Evolutionary conservation across 1,140 invertebrate species (phyloP).

Genomic region (Whitmania pigra): DNA sequence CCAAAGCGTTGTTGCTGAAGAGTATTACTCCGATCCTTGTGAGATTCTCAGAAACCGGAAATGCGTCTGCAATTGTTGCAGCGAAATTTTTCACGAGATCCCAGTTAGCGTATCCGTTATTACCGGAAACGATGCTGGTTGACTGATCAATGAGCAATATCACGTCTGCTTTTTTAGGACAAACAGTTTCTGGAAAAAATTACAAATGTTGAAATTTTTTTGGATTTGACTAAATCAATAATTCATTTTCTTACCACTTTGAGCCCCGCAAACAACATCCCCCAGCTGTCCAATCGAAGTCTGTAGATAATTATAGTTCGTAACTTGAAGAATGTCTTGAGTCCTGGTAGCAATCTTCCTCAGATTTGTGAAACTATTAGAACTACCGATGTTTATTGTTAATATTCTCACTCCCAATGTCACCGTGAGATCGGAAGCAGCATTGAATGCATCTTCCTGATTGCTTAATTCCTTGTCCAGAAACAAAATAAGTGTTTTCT

Average conservation of each 20-base stretch:
- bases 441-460: neutral
- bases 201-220: no score
- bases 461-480: neutral
- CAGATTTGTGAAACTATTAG: neutral
- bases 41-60: neutral
- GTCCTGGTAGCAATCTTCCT: neutral
- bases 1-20: neutral
- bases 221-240: no score
- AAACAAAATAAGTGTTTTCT: neutral
- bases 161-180: conserved; percentile 11
- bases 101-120: conserved; percentile 12
- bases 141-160: conserved; percentile 11
- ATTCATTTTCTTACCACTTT: neutral
- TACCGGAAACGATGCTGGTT: conserved; percentile 12
- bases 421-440: neutral
- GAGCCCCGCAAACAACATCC: neutral
- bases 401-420: neutral
- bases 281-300: neutral
- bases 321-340: neutral
- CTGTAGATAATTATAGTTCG: neutral
- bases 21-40: conserved; percentile 5
- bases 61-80: neutral
- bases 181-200: neutral
- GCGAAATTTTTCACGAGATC: conserved; percentile 4
- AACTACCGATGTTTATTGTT: neutral